A percentile compares a stretch with the other conserved stretches of the same genome.
Conservation (phyloP, 2,888 invertebrate species). For the Bombylius discolor region DNA sequence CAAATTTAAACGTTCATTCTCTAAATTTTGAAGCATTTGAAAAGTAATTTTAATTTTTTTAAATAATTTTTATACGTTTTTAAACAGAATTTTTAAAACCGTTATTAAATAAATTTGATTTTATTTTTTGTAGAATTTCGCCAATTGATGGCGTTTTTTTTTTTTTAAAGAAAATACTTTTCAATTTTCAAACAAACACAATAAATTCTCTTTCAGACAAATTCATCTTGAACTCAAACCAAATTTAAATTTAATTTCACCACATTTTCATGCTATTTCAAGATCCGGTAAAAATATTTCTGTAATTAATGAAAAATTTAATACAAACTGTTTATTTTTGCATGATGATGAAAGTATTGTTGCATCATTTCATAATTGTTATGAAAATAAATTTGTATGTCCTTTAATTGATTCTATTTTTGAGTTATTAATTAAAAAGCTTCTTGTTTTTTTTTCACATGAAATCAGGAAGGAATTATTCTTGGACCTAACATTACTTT, state of each 20-base stretch:
- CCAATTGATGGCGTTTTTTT: too few relatives aligned
- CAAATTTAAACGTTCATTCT: not conserved
- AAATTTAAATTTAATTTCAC: slow-evolving; percentile 47
- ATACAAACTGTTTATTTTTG: slow-evolving; percentile 49
- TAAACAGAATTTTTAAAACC: too few relatives aligned
- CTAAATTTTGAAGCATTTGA: too few relatives aligned
- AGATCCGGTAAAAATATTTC: slow-evolving; percentile 21
- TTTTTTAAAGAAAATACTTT: too few relatives aligned
- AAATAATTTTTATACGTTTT: too few relatives aligned
- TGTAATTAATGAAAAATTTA: slow-evolving; percentile 33
- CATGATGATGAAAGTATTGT: slow-evolving; percentile 44
- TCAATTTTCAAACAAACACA: too few relatives aligned
- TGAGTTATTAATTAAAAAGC: not conserved
- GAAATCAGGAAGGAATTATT: slow-evolving; percentile 50
- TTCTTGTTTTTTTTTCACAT: not conserved
- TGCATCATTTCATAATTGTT: slow-evolving; percentile 56
- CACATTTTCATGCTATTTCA: slow-evolving; percentile 42
- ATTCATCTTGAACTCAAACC: slow-evolving; percentile 48
- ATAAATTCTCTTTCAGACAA: slow-evolving; percentile 25
- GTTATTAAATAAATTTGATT: too few relatives aligned
- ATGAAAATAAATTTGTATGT: slow-evolving; percentile 47
- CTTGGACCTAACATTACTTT: slow-evolving; percentile 53
- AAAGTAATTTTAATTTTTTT: too few relatives aligned
- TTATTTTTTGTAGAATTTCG: too few relatives aligned
- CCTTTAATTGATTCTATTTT: not conserved